Base-by-base conservation (phyloP, 2,113 vertebrate species). In the Microcebus lehilahytsara region DNA sequence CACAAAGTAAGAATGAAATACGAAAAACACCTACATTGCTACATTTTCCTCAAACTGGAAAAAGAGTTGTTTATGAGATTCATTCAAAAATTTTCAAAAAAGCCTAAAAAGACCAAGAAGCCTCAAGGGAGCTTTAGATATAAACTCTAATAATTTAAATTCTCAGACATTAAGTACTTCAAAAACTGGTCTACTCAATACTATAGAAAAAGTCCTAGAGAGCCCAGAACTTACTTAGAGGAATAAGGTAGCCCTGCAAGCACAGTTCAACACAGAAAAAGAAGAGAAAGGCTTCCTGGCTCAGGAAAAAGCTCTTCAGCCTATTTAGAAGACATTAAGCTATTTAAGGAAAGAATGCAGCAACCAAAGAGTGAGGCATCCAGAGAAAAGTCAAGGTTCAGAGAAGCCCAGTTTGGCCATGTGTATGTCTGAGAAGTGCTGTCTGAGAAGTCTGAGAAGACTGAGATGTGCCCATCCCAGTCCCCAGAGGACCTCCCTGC, bases 1-100 rank as follows among this genome's bases (percentile, higher is more conserved):
- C 71, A 98, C 96, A 71, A 98, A 77, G 74, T 85, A 91, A 97
- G 95, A 97, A 96, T 98, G 90, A 97, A 83, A 91, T 88, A 60
- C 93, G 62, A 92, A 94, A 97, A 96, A 92, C 66, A 97, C 32
- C 42, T 9, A 51, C 34, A 89, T 78, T 85, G 5, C 20, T 95
- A 91, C 42, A 92, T 96, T 94, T 95, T 86, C 60, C 89, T 94
- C 88, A 81, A 94, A 95, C 20, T 89, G n/a, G n/a, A 17, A 96
- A 94, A 87, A 96, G 17, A 95, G 51, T 67, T 77, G 23, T 40
- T 94, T 89, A 95, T 16, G 49, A 97, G 62, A 97, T 69, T 96
- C 79, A 96, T 84, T 89, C 40, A 42, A 79, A 84, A 94, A 42
- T 49, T 94, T 95, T 97, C 75, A 88, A 34, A 97, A 94, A 49